phyloP scores from a whole-genome alignment of 2,888 invertebrate genomes.

The Salpingus planirostris region DNA sequence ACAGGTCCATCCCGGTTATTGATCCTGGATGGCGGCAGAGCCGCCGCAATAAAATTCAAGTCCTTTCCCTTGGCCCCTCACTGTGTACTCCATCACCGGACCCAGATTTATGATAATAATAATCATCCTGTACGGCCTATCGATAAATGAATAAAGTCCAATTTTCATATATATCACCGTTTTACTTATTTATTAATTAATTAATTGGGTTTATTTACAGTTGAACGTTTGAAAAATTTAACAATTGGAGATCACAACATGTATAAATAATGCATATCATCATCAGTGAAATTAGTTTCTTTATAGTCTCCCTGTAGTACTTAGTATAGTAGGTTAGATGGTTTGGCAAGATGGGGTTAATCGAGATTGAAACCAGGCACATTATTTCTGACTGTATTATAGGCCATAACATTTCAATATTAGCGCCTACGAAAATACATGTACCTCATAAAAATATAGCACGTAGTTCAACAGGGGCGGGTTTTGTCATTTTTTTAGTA shows the following conservation, averaged over 20 bases:
- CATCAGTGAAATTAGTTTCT: no score
- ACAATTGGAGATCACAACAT: constrained; percentile 16
- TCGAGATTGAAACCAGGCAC: constrained; percentile 13
- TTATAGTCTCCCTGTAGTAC: no score
- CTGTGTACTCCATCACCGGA: no score
- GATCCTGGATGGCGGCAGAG: no score
- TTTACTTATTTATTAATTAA: constrained; percentile 4
- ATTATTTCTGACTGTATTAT: constrained; percentile 9
- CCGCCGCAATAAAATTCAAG: no score
- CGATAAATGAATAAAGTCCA: no score
- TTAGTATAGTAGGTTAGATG: constrained; percentile 11
- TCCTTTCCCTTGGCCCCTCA: no score
- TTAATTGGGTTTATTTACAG: constrained; percentile 11
- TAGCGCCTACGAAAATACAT: constrained; percentile 15
- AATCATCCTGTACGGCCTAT: no score
- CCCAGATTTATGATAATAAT: no score
- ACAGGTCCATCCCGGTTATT: no score
- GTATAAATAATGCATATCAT: no score
- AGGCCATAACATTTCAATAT: constrained; percentile 8
- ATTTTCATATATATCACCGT: constrained; percentile 2
- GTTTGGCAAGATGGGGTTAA: constrained; percentile 10
- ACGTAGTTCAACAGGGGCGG: constrained; percentile 9
- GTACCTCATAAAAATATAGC: constrained; percentile 7
- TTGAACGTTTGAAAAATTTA: constrained; percentile 14
- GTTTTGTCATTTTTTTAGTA: no score